Evolutionary conservation across 2,797 vertebrate species (phyloP).

Genomic region (Parauchenoglanis punctatus): DNA sequence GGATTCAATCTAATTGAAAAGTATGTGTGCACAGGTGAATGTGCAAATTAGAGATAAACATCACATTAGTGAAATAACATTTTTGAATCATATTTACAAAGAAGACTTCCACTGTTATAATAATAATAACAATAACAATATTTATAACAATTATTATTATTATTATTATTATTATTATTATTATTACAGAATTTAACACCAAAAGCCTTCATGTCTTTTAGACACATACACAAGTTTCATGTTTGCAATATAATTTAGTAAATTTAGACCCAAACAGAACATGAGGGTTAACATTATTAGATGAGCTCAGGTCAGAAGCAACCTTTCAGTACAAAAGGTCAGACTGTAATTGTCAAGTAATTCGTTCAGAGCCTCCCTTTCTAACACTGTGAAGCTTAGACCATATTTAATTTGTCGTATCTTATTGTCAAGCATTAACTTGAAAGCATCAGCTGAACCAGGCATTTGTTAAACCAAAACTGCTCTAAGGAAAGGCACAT

Average conservation of each 20-base stretch:
- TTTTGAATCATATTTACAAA: background rate
- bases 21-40: background rate
- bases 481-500: background rate
- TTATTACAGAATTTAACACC: background rate
- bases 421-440: slow-evolving; percentile 12
- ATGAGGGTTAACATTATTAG: background rate
- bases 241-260: background rate
- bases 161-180: background rate
- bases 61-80: background rate
- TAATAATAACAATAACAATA: background rate
- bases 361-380: slow-evolving; percentile 6
- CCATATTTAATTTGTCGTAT: slow-evolving; percentile 38
- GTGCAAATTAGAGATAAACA: background rate
- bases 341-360: slow-evolving; percentile 37
- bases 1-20: background rate
- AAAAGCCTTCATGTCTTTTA: background rate
- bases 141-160: background rate
- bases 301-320: background rate
- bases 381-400: slow-evolving; percentile 16
- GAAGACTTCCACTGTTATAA: background rate
- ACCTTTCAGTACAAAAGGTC: slow-evolving; percentile 29
- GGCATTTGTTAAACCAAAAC: slow-evolving; percentile 9
- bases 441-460: background rate
- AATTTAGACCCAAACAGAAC: background rate
- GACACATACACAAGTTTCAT: background rate